Conservation (phyloP, 2,888 invertebrate genomes). For the Nowickia ferox region DNA sequence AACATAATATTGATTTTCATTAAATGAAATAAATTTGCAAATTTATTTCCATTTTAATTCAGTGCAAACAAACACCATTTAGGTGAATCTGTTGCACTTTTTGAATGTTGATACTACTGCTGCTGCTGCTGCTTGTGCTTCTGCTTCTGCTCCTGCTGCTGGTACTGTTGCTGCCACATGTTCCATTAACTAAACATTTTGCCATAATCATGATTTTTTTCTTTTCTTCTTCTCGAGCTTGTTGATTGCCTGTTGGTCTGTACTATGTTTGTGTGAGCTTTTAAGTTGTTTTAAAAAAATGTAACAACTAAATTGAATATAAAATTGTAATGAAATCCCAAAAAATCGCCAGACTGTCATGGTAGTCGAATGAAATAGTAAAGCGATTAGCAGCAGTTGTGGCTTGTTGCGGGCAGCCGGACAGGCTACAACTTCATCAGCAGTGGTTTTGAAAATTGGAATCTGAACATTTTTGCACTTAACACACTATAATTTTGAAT, state of each 20-base stretch:
- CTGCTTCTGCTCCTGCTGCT: conserved; percentile 22
- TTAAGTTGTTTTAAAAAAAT: conserved; percentile 33
- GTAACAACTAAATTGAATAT: conserved; percentile 52
- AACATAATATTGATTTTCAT: conserved; percentile 33
- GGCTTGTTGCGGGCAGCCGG: conserved; percentile 18
- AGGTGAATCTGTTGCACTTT: conserved; percentile 39
- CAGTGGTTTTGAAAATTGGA: conserved; percentile 43
- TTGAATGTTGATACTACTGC: conserved; percentile 30
- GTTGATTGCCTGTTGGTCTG: neutral
- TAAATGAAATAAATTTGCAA: conserved; percentile 66
- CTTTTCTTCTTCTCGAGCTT: neutral
- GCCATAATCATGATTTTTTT: conserved; percentile 49
- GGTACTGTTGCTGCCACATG: conserved; percentile 40
- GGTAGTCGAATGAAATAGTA: conserved; percentile 59
- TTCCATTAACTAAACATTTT: conserved; percentile 67
- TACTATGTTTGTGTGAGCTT: conserved; percentile 31
- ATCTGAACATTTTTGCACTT: conserved; percentile 58
- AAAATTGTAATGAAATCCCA: conserved; percentile 54
- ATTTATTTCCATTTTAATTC: conserved; percentile 64
- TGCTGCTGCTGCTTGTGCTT: conserved; percentile 16
- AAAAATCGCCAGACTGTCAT: conserved; percentile 40
- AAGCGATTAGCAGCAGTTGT: conserved; percentile 48
- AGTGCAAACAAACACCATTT: conserved; percentile 51
- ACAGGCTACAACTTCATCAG: conserved; percentile 27
- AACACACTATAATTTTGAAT: conserved; percentile 74